A percentile compares a stretch with the other conserved stretches of the same genome.
phyloP scores from a whole-genome alignment of 2,888 invertebrate species.

The Blastobasis lacticolella region DNA sequence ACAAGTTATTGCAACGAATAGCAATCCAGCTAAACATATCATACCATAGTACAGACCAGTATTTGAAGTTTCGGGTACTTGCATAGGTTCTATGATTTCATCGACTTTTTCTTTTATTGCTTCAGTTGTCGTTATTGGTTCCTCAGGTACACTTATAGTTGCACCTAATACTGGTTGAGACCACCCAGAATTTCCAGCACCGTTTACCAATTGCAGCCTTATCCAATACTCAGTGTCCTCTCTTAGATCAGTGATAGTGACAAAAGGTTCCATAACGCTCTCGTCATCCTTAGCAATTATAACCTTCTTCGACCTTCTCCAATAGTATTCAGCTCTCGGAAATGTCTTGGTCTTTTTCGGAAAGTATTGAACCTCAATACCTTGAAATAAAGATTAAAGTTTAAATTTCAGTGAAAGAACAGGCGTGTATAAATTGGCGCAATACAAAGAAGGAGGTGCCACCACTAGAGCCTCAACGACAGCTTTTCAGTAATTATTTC shows the following conservation, averaged over 20 bases:
- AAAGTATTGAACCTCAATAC: conserved; percentile 26
- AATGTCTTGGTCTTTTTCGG: conserved; percentile 15
- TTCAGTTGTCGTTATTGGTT: not conserved
- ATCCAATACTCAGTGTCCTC: conserved; percentile 41
- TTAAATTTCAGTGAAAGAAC: too few relatives aligned
- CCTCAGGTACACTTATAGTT: conserved; percentile 17
- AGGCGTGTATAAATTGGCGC: too few relatives aligned
- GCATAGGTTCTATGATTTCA: not conserved
- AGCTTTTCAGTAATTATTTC: too few relatives aligned
- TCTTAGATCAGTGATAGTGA: conserved; percentile 27
- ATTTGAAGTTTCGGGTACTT: conserved; percentile 9
- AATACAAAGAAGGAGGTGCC: too few relatives aligned
- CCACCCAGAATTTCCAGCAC: conserved; percentile 43
- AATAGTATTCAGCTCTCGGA: conserved; percentile 26
- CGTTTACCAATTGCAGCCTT: conserved; percentile 37
- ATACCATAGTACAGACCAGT: conserved; percentile 41
- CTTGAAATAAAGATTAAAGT: conserved; percentile 14
- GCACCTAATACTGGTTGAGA: conserved; percentile 25
- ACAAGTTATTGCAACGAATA: conserved; percentile 35
- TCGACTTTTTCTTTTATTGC: conserved; percentile 12
- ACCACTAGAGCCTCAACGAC: too few relatives aligned
- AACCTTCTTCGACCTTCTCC: conserved; percentile 23
- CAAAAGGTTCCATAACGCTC: conserved; percentile 22
- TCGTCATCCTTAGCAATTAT: conserved; percentile 6
- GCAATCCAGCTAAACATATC: conserved; percentile 44